Evolutionary conservation across 2,888 invertebrate species (phyloP), one percentile per base, ranked within the genome.

Genomic region (Trissolcus japonicus): DNA sequence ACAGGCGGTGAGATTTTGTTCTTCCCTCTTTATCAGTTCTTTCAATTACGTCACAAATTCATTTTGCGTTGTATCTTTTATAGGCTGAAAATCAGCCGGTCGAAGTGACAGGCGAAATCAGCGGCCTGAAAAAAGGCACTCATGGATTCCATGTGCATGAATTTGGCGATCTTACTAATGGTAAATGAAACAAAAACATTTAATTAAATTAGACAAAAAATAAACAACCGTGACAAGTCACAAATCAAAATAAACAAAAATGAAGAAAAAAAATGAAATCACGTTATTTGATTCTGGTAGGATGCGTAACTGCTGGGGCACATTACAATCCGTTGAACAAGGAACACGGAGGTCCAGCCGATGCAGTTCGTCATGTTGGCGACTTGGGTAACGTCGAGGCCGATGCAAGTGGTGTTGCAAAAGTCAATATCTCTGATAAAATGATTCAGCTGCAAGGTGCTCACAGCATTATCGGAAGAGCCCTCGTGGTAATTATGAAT

Each of bases 131-230:
- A 16, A 91, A 94, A 88, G 98, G 98, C 76, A 87, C 90, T 2
- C 91, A 97, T 86, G 97, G 97, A 19, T 97, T 98, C 91, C 98
- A 98, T 87, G 93, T 98, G 76, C 98, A 98, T 88, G 96, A 98
- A 90, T 98, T 97, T 87, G 98, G 98, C 0, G 98, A 98, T 90
- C 96, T 95, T 86, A 97, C 97, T 29, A 97, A 98, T 87, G 96
- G 96, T 88, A 60, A 21, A n/a, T n/a, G n/a, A n/a, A n/a, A 7
- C 35, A 35, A 11, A 25, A 25, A 35, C 11, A 35, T 7, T 35
- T 9, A 7, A 9, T 11, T 6, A 9, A 9, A 11, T 35, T 35
- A 35, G 29, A 29, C 29, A 35, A 1, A 35, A 35, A 1, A 9
- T 1, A 7, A 29, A 29, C 29, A 29, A 29, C 2, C 2, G 6